These are phyloP conservation scores for Rhineura floridana DNA, from an alignment of 2,113 vertebrate species.

Conservation along the genomic window DNA sequence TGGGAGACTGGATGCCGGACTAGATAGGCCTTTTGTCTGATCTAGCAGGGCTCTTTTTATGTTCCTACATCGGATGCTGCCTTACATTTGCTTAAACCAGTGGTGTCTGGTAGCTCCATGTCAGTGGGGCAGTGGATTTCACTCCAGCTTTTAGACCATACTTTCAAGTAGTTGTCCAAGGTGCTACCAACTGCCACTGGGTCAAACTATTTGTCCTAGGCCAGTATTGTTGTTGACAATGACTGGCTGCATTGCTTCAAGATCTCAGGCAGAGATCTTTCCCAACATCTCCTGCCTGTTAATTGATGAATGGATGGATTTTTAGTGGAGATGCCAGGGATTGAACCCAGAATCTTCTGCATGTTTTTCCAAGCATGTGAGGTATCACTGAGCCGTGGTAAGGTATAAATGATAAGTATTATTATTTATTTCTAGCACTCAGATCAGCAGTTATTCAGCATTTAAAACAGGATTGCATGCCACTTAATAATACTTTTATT, in stretches of 20 bases:
- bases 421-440: background rate
- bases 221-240: background rate
- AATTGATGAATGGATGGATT: background rate
- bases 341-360: background rate
- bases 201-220: too few species aligned
- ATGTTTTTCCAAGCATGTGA: background rate
- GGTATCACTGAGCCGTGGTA: background rate
- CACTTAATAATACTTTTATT: constrained; percentile 4
- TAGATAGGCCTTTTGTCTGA: too few species aligned
- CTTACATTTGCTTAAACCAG: too few species aligned
- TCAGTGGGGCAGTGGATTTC: too few species aligned
- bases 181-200: too few species aligned
- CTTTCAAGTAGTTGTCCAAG: too few species aligned
- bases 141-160: too few species aligned
- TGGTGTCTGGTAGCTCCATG: too few species aligned
- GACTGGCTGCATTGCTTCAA: background rate
- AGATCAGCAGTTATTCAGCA: background rate
- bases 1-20: too few species aligned
- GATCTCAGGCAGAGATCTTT: background rate
- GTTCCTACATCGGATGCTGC: too few species aligned
- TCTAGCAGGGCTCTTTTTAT: too few species aligned
- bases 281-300: background rate
- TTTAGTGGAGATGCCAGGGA: background rate
- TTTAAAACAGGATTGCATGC: constrained; percentile 7
- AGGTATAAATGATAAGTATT: background rate